Percentiles rank a stretch among this genome's conserved stretches.
Evolutionary conservation across 2,888 invertebrate genomes (phyloP).

Genomic region (Furcula furcula): DNA sequence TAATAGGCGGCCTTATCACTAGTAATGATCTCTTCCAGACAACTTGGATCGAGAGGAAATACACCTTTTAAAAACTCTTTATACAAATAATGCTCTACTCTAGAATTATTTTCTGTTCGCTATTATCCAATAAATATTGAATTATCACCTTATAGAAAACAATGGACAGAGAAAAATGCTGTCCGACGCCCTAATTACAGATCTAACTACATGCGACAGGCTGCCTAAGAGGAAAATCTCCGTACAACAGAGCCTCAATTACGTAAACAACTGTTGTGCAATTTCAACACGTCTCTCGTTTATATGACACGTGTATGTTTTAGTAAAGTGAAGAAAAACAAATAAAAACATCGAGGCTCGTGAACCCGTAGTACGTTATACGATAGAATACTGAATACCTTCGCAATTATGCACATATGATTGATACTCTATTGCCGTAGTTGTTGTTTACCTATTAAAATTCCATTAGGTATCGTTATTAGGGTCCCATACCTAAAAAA

Average conservation of each 20-base stretch:
- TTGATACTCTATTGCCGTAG: too few species aligned
- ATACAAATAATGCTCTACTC: too few species aligned
- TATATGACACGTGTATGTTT: constrained; percentile 1
- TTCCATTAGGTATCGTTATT: too few species aligned
- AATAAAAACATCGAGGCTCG: not conserved
- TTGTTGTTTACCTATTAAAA: too few species aligned
- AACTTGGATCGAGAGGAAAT: too few species aligned
- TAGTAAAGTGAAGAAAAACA: constrained; percentile 1
- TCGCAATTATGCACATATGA: too few species aligned
- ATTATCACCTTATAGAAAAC: constrained; percentile 34
- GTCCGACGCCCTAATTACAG: constrained; percentile 20
- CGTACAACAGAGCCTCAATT: constrained; percentile 9
- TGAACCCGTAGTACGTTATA: not conserved
- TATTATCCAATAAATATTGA: constrained; percentile 18
- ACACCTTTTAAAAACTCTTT: too few species aligned
- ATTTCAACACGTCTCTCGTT: constrained; percentile 10
- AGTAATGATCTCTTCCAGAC: too few species aligned
- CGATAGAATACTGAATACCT: too few species aligned
- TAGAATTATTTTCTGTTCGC: too few species aligned
- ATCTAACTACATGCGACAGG: constrained; percentile 17
- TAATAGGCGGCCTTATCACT: too few species aligned
- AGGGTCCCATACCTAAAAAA: too few species aligned
- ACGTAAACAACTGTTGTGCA: constrained; percentile 18
- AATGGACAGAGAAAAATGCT: constrained; percentile 26
- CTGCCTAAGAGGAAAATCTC: constrained; percentile 26